These are phyloP conservation scores for Dynastes hyllus DNA, from an alignment of 2,888 invertebrate genomes.

Conservation along the genomic window DNA sequence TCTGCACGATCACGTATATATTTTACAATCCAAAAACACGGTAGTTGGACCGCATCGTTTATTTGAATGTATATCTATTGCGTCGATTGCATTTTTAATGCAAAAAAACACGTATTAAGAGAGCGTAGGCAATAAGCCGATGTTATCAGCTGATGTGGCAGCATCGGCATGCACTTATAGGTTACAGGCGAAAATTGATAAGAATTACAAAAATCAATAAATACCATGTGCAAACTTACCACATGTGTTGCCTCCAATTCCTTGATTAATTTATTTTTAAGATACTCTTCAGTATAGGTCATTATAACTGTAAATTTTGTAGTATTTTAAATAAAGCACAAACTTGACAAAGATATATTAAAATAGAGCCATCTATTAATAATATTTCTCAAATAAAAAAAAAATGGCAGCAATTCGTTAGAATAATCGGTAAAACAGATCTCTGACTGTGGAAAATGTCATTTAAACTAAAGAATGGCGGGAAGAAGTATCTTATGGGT, in stretches of 20 bases:
- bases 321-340: slow-evolving; percentile 22
- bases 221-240: slow-evolving; percentile 74
- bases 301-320: slow-evolving; percentile 65
- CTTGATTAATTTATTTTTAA: slow-evolving; percentile 79
- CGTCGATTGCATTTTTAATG: slow-evolving; percentile 15
- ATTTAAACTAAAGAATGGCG: slow-evolving; percentile 8
- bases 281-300: slow-evolving; percentile 79
- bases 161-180: slow-evolving; percentile 10
- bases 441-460: not conserved
- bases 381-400: slow-evolving; percentile 13
- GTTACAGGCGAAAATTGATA: slow-evolving; percentile 59
- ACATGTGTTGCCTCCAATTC: slow-evolving; percentile 81
- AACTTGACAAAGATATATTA: slow-evolving; percentile 4
- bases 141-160: slow-evolving; percentile 49
- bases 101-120: slow-evolving; percentile 40
- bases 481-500: not conserved
- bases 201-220: slow-evolving; percentile 50
- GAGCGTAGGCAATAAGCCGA: slow-evolving; percentile 32
- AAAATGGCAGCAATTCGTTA: too few relatives aligned
- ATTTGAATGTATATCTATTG: slow-evolving; percentile 12
- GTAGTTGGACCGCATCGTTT: not conserved
- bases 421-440: slow-evolving; percentile 22
- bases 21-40: not conserved
- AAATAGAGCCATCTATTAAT: slow-evolving; percentile 37
- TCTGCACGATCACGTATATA: not conserved